Conservation (phyloP, 2,888 invertebrate species). For the Gisinianus flammeolus region DNA sequence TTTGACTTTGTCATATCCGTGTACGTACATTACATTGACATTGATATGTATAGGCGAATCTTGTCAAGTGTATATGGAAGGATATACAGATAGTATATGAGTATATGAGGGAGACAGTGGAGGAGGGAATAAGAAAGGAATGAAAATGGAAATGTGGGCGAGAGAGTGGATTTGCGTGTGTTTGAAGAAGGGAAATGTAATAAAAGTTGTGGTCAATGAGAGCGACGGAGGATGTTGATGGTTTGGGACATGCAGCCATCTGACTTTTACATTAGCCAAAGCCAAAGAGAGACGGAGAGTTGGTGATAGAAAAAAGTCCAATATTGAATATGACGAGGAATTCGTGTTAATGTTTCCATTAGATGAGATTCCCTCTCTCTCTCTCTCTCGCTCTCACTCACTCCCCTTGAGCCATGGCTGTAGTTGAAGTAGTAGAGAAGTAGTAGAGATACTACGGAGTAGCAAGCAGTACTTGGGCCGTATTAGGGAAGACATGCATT, state of each 20-base stretch:
- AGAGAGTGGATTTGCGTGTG: conserved; percentile 15
- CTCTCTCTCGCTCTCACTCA: no score
- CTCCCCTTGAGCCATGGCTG: no score
- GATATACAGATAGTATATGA: not conserved
- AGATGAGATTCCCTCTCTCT: conserved; percentile 31
- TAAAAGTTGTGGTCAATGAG: conserved; percentile 26
- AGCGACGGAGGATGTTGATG: not conserved
- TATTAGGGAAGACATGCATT: conserved; percentile 32
- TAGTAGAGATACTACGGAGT: no score
- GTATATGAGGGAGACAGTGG: not conserved
- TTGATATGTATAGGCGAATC: no score
- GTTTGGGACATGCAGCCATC: not conserved
- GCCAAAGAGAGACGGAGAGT: not conserved
- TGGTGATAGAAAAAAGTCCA: conserved; percentile 3
- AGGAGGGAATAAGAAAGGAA: not conserved
- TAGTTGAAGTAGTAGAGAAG: no score
- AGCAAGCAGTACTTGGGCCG: not conserved
- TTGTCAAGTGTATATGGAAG: not conserved
- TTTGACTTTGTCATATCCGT: no score
- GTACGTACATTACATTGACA: no score
- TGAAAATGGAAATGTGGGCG: not conserved
- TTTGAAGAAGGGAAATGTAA: conserved; percentile 18
- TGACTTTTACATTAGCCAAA: not conserved
- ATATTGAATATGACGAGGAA: conserved; percentile 44
- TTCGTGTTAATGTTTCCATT: conserved; percentile 45